Evolutionary conservation across 2,113 vertebrate species (phyloP), one percentile per base, ranked within the genome.

Genomic region (Anolis carolinensis): DNA sequence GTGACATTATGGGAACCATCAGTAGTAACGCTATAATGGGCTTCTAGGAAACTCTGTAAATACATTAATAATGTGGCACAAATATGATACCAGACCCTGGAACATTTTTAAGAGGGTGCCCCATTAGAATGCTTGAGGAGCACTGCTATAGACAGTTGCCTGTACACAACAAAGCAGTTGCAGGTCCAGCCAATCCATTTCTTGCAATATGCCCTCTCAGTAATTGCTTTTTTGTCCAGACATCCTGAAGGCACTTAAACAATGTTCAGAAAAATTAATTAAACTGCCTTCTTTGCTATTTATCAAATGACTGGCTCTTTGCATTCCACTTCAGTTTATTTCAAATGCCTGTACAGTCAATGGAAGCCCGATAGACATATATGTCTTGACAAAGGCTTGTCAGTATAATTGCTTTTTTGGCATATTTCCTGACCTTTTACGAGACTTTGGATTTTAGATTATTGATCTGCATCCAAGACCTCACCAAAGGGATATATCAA

Each of bases 241-340:
- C 92, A 71, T 62, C 39, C 84, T 88, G 20, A 77, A 89, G 89
- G 70, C 76, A 74, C 90, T 90, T 70, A 75, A 82, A 77, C 25
- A 73, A 75, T 87, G 48, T 85, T 90, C 59, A 85, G 79, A 91
- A 72, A 59, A 83, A 63, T 86, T 86, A 92, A 90, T 82, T 93
- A 91, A 25, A 89, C 72, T 89, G 89, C 55, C 84, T 92, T 21
- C 82, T 92, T 86, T 85, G 77, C 89, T 94, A 90, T 88, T 91
- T 93, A 89, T 90, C 74, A 65, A 88, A 90, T 89, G 79, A 76
- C 71, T 34, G 39, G 85, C 65, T 67, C 68, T 83, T 67, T 73
- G 5, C 89, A 36, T 89, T 92, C 80, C 0, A 1, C 74, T 85
- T 94, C 70, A 55, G 72, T 25, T 91, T 89, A 87, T 86, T 89